Base-by-base conservation (phyloP, 2,888 invertebrate genomes). In the Drosophila macrothrix region DNA sequence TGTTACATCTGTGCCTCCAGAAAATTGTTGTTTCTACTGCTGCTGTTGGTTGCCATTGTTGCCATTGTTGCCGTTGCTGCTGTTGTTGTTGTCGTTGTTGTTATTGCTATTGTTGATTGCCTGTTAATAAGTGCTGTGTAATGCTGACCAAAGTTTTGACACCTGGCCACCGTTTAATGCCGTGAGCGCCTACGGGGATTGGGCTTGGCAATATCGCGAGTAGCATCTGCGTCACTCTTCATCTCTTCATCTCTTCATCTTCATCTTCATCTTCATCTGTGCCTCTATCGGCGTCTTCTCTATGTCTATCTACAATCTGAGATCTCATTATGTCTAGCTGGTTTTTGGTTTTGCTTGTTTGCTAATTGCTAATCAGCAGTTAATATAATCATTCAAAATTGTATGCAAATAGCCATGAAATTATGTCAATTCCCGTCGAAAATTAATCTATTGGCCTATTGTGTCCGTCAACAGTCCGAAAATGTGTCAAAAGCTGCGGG, bases 361-460 rank as follows among this genome's bases (percentile, higher is more conserved):
- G 54, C 35, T 49, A 22, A 22, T 52, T 54, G 56, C 61, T 60
- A 67, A 67, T 78, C 58, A 59, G 29, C 66, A 49, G 33, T 41
- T 25, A 60, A 54, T 52, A 37, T 60, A 63, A 70, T 63, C 35
- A 59, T 76, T 52, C 25, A 49, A 50, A 68, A 65, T 64, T 50
- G 12, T 72, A 39, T 61, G 35, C 72, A 67, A 61, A 76, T 49
- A 35, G 33, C 53, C 49, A 58, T 73, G 53, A 73, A 73, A 73
- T 62, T 16, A 67, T 78, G 68, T 63, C 66, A 73, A 78, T 77
- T 65, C 49, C 50, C 66, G 43, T 33, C 22, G 28, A 33, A 54
- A 79, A 79, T 80, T 79, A 76, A 80, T 80, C 63, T 80, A 66
- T 68, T 71, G 65, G 55, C 46, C 67, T 56, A 66, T 68, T 55